Percentiles rank a stretch among this genome's conserved stretches.
These are phyloP conservation scores for Portevinia maculata DNA, from an alignment of 2,888 invertebrate species.

Conservation along the genomic window DNA sequence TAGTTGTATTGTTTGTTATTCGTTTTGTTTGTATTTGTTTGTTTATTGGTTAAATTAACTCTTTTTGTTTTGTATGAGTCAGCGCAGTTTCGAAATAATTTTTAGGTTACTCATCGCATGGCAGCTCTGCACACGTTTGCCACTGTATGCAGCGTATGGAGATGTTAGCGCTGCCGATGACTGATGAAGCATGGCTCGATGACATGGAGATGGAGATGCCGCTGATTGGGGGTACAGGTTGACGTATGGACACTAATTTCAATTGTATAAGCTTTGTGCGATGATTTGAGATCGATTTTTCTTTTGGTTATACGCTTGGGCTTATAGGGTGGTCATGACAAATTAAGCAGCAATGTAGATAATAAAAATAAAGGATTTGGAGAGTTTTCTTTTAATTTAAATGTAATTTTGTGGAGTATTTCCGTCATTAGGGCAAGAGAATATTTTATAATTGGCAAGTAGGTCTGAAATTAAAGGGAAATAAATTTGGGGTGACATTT, in stretches of 20 bases:
- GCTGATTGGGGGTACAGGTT: constrained; percentile 55
- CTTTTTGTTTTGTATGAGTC: constrained; percentile 66
- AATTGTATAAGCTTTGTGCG: constrained; percentile 39
- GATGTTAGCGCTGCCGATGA: constrained; percentile 27
- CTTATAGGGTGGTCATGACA: constrained; percentile 29
- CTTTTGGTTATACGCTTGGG: constrained; percentile 6
- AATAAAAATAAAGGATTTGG: constrained; percentile 32
- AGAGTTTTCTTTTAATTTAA: constrained; percentile 19
- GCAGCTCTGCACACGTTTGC: constrained; percentile 19
- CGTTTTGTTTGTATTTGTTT: constrained; percentile 63
- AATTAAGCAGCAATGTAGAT: constrained; percentile 26
- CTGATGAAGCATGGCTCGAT: constrained; percentile 29
- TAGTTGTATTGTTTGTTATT: constrained; percentile 24
- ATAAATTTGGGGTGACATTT: no score
- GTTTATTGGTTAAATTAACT: constrained; percentile 70
- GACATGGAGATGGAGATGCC: constrained; percentile 51
- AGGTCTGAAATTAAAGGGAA: no score
- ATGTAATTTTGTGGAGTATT: no score
- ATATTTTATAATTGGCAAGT: no score
- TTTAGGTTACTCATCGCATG: constrained; percentile 68
- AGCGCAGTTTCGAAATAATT: constrained; percentile 69
- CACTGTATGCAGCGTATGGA: background rate
- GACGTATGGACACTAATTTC: constrained; percentile 56
- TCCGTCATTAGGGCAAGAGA: no score
- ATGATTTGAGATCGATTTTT: constrained; percentile 43